Evolutionary conservation across 2,113 vertebrate species (phyloP), one percentile per base, ranked within the genome.

Genomic region (Solea senegalensis): DNA sequence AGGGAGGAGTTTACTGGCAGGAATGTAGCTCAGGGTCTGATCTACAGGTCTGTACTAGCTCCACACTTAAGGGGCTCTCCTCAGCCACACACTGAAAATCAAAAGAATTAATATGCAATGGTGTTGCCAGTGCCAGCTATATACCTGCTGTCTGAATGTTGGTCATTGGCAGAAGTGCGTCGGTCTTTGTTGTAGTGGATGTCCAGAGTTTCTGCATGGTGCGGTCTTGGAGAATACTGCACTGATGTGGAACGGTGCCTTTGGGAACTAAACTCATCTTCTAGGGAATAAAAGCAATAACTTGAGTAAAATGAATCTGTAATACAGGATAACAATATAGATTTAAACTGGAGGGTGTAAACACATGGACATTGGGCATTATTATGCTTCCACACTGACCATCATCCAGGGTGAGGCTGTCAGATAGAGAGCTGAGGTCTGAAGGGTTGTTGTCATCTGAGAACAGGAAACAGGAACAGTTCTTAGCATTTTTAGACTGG

Each of bases 361-460:
- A 62, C 11, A 63, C 3, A 40, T 26, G 16, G n/a, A 40, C 34
- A 51, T 5, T 34, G 15, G 45, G 27, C 2, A 8, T 2, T 14
- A 14, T n/a, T 41, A 12, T 39, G 53, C 1, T 69, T 81, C 60
- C 27, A 76, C 7, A 91, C 95, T 78, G 89, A 98, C 97, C 92
- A 46, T 98, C 96, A 10, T 99, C 98, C 67, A 94, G 94, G 54
- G 94, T 95, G 60, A 96, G 92, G 52, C 96, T 97, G 83, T 98
- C 96, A 0, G 97, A 98, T 46, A 98, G 89, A 59, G 96, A 98
- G 84, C 96, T 97, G 84, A 96, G 95, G 49, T 98, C 97, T 0
- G 96, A 96, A 0, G 94, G 93, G 65, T 95, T 95, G 45, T 93
- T 86, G 44, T 99, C 96, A 90, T 99, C 98, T 99, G 86, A 84